phyloP scores from a whole-genome alignment of 2,888 invertebrate species.

The Cephus runcator region DNA sequence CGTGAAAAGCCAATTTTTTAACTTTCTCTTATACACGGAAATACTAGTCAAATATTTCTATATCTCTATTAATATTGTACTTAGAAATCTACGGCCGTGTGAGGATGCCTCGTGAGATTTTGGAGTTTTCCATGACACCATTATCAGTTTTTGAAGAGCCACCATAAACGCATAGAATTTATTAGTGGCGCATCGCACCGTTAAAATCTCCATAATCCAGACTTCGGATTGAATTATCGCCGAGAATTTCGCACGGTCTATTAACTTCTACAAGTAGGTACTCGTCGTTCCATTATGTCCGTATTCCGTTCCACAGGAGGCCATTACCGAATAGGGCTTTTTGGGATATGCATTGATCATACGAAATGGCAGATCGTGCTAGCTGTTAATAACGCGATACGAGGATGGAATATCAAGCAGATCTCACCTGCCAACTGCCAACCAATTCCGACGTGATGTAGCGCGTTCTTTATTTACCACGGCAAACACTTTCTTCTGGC shows the following conservation, averaged over 20 bases:
- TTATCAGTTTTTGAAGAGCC: neutral
- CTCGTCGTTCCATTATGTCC: neutral
- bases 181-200: neutral
- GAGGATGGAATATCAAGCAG: neutral
- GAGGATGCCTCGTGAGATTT: neutral
- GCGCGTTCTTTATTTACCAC: neutral
- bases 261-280: neutral
- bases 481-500: conserved; percentile 25
- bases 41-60: neutral
- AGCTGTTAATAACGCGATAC: neutral
- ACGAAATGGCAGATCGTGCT: neutral
- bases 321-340: neutral
- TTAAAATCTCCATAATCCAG: neutral
- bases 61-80: neutral
- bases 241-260: neutral
- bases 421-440: neutral
- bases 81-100: neutral
- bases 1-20: neutral
- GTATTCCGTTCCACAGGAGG: neutral
- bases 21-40: neutral
- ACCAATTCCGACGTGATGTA: neutral
- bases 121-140: neutral
- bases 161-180: neutral
- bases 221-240: neutral
- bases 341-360: neutral